These are phyloP conservation scores for Epirrita christyi DNA, from an alignment of 2,888 invertebrate genomes.

Conservation along the genomic window DNA sequence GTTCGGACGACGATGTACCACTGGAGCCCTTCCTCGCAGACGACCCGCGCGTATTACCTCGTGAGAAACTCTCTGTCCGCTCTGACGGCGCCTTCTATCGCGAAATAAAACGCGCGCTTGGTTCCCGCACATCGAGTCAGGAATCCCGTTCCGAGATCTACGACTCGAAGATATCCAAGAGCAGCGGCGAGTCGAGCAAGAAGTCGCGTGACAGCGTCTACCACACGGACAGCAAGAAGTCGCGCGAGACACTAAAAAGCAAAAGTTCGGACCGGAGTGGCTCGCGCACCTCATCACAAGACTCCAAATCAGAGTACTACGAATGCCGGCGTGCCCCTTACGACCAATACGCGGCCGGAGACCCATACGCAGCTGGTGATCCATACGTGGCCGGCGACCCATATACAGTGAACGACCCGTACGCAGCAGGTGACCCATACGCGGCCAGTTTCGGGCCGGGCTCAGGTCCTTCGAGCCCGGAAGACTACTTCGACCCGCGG, in stretches of 20 bases:
- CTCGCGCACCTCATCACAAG: constrained; percentile 88
- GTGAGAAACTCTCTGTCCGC: constrained; percentile 89
- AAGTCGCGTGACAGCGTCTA: constrained; percentile 87
- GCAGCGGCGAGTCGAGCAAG: constrained; percentile 87
- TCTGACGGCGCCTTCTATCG: constrained; percentile 91
- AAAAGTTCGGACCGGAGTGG: constrained; percentile 86
- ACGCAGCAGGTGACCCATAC: constrained; percentile 46
- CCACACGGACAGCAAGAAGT: constrained; percentile 87
- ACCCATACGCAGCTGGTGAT: constrained; percentile 56
- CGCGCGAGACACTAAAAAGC: constrained; percentile 86
- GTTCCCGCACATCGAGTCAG: constrained; percentile 88
- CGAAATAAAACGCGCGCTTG: constrained; percentile 86
- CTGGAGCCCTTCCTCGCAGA: constrained; percentile 92
- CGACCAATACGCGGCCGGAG: constrained; percentile 49
- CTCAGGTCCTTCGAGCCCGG: constrained; percentile 88
- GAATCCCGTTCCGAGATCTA: constrained; percentile 89
- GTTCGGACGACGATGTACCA: constrained; percentile 88
- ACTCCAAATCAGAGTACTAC: constrained; percentile 89
- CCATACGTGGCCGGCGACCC: constrained; percentile 52
- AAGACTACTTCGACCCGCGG: constrained; percentile 86
- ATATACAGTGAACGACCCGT: constrained; percentile 61
- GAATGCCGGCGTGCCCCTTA: constrained; percentile 85
- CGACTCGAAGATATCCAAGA: constrained; percentile 87
- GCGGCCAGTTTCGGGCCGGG: constrained; percentile 75
- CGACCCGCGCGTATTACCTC: constrained; percentile 89